These are phyloP conservation scores for Bambusicola thoracicus DNA, from an alignment of 2,113 vertebrate species.

Conservation along the genomic window DNA sequence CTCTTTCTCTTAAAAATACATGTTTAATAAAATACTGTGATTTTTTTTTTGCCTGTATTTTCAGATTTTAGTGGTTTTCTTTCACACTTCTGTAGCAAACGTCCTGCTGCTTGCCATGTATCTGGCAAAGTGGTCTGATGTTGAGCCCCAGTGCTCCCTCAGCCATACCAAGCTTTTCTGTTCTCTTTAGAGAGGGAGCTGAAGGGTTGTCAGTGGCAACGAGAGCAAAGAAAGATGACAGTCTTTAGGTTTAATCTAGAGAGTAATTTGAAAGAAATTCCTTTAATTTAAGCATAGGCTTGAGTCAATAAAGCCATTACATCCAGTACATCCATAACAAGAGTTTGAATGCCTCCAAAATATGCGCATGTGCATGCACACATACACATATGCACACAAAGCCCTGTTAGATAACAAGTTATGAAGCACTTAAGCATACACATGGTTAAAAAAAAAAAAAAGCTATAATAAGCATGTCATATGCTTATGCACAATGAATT, in stretches of 20 bases:
- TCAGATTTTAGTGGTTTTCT: neutral
- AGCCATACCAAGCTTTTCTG: neutral
- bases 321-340: neutral
- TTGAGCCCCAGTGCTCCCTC: neutral
- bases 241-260: neutral
- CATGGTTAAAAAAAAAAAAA: neutral
- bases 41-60: neutral
- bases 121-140: neutral
- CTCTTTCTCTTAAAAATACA: neutral
- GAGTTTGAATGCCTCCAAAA: neutral
- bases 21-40: neutral
- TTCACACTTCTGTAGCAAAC: neutral
- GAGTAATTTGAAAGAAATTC: neutral
- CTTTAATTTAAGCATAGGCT: neutral
- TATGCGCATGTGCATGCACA: fast-evolving
- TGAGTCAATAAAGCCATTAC: neutral
- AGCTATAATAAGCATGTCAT: neutral
- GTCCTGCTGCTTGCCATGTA: neutral
- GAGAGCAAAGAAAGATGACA: neutral
- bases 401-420: neutral
- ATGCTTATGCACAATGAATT: neutral
- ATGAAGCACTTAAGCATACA: neutral
- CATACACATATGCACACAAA: neutral
- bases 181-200: neutral
- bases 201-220: neutral